Conservation (phyloP, 1,140 invertebrate genomes). For the Andrena cerasifolii region DNA sequence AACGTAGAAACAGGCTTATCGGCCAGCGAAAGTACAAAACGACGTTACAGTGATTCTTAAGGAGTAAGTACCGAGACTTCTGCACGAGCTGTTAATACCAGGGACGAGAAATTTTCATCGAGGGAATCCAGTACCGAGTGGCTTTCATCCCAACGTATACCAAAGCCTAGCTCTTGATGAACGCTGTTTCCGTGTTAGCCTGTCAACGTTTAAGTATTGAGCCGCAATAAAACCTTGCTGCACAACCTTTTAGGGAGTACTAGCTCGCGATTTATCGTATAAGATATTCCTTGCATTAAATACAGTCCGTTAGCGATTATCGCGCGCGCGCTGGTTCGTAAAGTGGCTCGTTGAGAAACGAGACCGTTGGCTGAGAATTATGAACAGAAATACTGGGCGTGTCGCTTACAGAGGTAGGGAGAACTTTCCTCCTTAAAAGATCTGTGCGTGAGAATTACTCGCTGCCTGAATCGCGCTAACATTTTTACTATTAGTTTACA, state of each 20-base stretch:
- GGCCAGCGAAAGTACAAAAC: neutral
- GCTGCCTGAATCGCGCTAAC: slow-evolving; percentile 47
- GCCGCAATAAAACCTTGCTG: slow-evolving; percentile 53
- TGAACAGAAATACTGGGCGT: slow-evolving; percentile 13
- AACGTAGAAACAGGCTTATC: slow-evolving; percentile 46
- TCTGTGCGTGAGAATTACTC: slow-evolving; percentile 32
- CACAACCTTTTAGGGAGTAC: slow-evolving; percentile 54
- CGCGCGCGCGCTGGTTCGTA: neutral
- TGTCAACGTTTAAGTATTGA: slow-evolving; percentile 64
- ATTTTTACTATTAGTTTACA: slow-evolving; percentile 57
- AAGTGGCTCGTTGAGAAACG: neutral
- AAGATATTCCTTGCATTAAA: slow-evolving; percentile 28
- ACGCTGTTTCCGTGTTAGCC: slow-evolving; percentile 38
- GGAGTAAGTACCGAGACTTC: slow-evolving; percentile 8
- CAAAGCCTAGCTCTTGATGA: slow-evolving; percentile 2
- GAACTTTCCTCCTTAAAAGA: slow-evolving; percentile 53
- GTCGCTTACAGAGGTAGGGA: slow-evolving; percentile 3
- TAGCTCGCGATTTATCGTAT: slow-evolving; percentile 13
- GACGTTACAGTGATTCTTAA: neutral
- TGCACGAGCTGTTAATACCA: neutral
- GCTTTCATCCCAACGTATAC: neutral
- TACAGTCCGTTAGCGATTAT: slow-evolving; percentile 16
- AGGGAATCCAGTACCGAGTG: neutral
- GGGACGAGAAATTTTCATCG: neutral
- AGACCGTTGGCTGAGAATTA: neutral